phyloP scores from a whole-genome alignment of 2,113 vertebrate species.

The Onychorhynchus coronatus region DNA sequence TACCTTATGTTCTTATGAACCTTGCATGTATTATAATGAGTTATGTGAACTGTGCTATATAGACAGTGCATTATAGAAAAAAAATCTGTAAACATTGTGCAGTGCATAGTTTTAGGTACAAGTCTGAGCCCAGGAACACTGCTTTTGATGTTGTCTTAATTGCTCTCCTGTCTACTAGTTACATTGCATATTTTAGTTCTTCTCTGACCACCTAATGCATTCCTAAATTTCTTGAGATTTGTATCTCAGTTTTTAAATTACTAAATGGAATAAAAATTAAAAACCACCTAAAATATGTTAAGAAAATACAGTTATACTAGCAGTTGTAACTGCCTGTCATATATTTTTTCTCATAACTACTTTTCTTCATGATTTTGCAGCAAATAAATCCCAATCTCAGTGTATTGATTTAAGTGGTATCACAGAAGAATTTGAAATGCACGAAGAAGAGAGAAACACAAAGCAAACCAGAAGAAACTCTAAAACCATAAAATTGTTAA shows the following conservation, averaged over 20 bases:
- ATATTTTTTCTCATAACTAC: background rate
- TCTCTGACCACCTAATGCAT: conserved; percentile 23
- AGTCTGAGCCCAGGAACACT: background rate
- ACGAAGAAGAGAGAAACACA: background rate
- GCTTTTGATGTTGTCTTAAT: conserved; percentile 23
- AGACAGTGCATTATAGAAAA: background rate
- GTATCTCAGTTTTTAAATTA: conserved; percentile 44
- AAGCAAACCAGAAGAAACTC: background rate
- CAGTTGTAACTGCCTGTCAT: background rate
- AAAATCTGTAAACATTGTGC: background rate
- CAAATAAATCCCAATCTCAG: conserved; percentile 48
- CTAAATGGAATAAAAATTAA: background rate
- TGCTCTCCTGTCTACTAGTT: background rate
- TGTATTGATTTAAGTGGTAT: conserved; percentile 32
- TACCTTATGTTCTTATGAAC: background rate
- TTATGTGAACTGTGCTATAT: background rate
- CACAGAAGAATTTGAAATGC: conserved; percentile 46
- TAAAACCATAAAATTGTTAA: background rate
- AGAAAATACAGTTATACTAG: conserved; percentile 38
- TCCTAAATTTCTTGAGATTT: conserved; percentile 36
- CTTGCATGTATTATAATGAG: background rate
- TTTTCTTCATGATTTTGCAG: conserved; percentile 31
- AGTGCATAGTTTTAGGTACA: background rate
- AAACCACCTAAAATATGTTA: background rate
- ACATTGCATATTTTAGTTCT: background rate